Conservation (phyloP, 2,113 vertebrate species). For the Orthonyx spaldingii region DNA sequence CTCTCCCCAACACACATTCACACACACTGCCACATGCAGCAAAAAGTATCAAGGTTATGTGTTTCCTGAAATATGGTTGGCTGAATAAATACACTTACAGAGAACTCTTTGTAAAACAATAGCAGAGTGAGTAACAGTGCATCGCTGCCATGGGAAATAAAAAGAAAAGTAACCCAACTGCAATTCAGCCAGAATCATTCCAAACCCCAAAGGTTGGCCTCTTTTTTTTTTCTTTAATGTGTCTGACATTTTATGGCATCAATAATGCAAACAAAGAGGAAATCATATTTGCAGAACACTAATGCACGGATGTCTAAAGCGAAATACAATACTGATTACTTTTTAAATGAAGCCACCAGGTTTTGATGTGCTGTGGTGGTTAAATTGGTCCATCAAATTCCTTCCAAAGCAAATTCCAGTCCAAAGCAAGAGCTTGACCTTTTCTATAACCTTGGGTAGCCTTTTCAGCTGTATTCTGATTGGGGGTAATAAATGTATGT, state of each 20-base stretch:
- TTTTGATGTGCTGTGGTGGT: constrained; percentile 50
- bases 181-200: constrained; percentile 46
- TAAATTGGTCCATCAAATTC: constrained; percentile 49
- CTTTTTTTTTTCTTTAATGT: constrained; percentile 50
- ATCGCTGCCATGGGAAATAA: constrained; percentile 46
- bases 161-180: constrained; percentile 38
- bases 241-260: constrained; percentile 68
- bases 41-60: neutral
- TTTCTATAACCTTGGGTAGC: constrained; percentile 34
- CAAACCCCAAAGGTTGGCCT: constrained; percentile 52
- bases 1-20: neutral
- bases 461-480: constrained; percentile 27
- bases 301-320: constrained; percentile 57
- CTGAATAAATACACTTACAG: constrained; percentile 8
- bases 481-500: neutral
- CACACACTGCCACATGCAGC: neutral
- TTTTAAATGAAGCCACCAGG: constrained; percentile 64
- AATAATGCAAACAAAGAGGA: constrained; percentile 66
- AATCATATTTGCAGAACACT: constrained; percentile 56
- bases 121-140: constrained; percentile 33
- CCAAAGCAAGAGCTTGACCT: constrained; percentile 41
- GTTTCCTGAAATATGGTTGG: constrained; percentile 5
- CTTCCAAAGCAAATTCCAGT: constrained; percentile 49
- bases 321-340: constrained; percentile 60
- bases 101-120: constrained; percentile 29